Evolutionary conservation across 2,797 vertebrate genomes (phyloP).

Genomic region (Morus bassanus): DNA sequence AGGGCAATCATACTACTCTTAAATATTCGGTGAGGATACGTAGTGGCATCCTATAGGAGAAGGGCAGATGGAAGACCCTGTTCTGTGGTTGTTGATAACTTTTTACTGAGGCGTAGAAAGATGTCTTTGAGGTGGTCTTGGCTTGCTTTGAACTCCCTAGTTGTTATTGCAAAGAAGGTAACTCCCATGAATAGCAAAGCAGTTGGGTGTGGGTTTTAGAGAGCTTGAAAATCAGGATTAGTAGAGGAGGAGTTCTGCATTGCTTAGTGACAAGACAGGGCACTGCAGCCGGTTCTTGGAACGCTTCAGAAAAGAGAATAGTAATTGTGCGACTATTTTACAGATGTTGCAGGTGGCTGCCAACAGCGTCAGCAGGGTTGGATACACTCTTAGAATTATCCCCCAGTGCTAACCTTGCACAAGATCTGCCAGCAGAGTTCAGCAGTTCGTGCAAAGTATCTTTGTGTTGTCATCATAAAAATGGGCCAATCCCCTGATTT

Average conservation of each 20-base stretch:
- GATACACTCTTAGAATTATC: not conserved
- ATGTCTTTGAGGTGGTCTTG: not conserved
- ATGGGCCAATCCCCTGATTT: not conserved
- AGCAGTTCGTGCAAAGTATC: not conserved
- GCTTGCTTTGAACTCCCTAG: not conserved
- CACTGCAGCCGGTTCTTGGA: not conserved
- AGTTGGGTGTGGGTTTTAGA: constrained; percentile 1
- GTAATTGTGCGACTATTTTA: not conserved
- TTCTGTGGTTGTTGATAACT: not conserved
- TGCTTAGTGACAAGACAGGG: not conserved
- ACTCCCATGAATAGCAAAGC: not conserved
- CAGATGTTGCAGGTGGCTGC: not conserved
- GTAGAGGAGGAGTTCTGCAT: not conserved
- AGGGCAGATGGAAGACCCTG: not conserved
- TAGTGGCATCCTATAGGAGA: not conserved
- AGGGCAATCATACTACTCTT: not conserved
- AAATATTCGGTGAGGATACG: not conserved
- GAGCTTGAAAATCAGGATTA: constrained; percentile 50
- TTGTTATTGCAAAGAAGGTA: not conserved
- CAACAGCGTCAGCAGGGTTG: not conserved
- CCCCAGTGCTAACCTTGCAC: not conserved
- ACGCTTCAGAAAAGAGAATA: not conserved
- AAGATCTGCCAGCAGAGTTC: not conserved
- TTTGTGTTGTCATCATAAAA: not conserved
- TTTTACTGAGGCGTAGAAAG: not conserved